A percentile compares a stretch with the other conserved stretches of the same genome.
These are phyloP conservation scores for Deilephila porcellus DNA, from an alignment of 2,888 invertebrate genomes.

Conservation along the genomic window DNA sequence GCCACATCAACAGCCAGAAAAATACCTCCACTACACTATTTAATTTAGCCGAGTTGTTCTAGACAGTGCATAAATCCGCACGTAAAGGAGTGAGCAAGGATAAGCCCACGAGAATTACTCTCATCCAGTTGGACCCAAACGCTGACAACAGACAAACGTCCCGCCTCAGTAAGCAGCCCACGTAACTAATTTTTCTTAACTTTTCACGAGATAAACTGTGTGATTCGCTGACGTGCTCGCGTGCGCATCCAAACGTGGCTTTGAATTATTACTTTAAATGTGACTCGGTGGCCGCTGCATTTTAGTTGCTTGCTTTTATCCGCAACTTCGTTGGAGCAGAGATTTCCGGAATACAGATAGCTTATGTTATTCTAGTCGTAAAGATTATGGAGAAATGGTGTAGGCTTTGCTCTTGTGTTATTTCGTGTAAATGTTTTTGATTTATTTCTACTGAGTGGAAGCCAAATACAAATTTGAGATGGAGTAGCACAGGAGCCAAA, in stretches of 20 bases:
- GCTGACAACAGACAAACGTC: neutral
- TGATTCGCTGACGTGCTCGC: conserved; percentile 11
- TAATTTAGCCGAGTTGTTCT: neutral
- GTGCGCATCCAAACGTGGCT: neutral
- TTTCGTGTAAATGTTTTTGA: no score
- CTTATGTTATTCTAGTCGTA: no score
- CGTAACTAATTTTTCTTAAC: conserved; percentile 27
- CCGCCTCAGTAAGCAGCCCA: conserved; percentile 15
- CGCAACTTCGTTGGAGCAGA: no score
- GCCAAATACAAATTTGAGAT: no score
- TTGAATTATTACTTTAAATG: conserved; percentile 5
- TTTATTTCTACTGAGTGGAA: no score
- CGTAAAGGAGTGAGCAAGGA: neutral
- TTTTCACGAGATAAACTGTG: conserved; percentile 25
- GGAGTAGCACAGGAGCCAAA: no score
- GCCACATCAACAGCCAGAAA: no score
- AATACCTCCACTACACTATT: no score
- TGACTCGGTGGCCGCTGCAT: neutral
- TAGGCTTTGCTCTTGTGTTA: no score
- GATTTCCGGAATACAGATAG: no score
- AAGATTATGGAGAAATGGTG: no score
- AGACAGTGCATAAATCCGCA: conserved; percentile 1
- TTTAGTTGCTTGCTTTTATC: neutral
- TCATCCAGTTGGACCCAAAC: neutral
- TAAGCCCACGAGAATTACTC: neutral